Percentiles rank a stretch among this genome's conserved stretches.
Conservation (phyloP, 2,113 vertebrate species). For the Balaenoptera acutorostrata region DNA sequence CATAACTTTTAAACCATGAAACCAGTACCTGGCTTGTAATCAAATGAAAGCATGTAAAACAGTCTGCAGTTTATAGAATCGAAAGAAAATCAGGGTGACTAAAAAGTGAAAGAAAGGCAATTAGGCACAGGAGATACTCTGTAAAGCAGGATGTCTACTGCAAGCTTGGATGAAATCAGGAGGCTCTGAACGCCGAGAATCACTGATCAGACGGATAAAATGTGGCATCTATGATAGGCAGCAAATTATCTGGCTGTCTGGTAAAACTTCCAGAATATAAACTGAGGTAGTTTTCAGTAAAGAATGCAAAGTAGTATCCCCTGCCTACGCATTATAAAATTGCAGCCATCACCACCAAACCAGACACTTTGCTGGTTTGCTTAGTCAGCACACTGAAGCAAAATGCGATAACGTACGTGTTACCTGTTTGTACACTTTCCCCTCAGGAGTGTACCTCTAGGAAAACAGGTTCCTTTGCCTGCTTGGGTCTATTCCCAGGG, state of each 20-base stretch:
- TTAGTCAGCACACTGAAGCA: not conserved
- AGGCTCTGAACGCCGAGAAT: not conserved
- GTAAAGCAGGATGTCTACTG: not conserved
- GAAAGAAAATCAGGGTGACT: not conserved
- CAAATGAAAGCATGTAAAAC: not conserved
- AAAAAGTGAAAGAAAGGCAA: not conserved
- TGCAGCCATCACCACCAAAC: not conserved
- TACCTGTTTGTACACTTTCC: not conserved
- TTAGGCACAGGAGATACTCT: not conserved
- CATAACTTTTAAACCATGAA: conserved; percentile 27
- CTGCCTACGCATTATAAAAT: not conserved
- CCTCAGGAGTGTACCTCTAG: not conserved
- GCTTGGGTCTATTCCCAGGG: not conserved
- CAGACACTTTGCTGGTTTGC: not conserved
- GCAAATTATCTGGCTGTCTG: conserved; percentile 73
- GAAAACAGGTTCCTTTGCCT: not conserved
- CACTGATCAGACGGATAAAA: conserved; percentile 68
- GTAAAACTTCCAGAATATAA: conserved; percentile 51
- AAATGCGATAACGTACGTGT: rapidly evolving
- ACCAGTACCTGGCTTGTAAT: not conserved
- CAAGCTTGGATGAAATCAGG: not conserved
- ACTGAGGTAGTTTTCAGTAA: conserved; percentile 77
- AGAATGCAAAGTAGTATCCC: conserved; percentile 16
- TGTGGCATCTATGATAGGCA: conserved; percentile 57
- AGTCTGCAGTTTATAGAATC: not conserved